These are phyloP conservation scores for Psittacula derbiana DNA, from an alignment of 2,797 vertebrate species.

Conservation along the genomic window DNA sequence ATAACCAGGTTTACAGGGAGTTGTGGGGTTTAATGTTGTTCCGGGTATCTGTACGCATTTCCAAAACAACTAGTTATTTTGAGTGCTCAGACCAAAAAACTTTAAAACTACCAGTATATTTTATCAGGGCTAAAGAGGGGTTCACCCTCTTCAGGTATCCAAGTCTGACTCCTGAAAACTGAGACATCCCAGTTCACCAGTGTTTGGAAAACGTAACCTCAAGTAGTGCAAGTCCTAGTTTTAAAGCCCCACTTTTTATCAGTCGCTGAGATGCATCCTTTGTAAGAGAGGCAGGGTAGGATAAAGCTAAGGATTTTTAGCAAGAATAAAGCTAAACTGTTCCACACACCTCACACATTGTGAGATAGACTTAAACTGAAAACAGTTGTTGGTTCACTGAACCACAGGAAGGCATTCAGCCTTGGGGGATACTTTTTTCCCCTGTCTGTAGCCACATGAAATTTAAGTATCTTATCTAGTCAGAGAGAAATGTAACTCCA, in stretches of 20 bases:
- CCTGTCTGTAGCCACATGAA: background rate
- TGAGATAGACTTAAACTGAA: slow-evolving; percentile 2
- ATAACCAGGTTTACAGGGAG: background rate
- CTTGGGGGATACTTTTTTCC: background rate
- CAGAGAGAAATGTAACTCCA: slow-evolving; percentile 30
- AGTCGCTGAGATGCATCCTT: background rate
- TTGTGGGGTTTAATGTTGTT: background rate
- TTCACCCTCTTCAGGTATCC: accelerated
- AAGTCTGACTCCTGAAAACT: background rate
- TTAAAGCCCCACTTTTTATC: background rate
- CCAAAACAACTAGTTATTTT: background rate
- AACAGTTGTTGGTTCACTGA: background rate
- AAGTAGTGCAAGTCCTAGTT: background rate
- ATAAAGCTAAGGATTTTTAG: background rate
- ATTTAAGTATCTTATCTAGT: slow-evolving; percentile 50
- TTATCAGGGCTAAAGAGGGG: background rate
- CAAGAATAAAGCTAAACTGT: background rate
- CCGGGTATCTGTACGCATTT: background rate
- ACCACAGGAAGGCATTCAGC: background rate
- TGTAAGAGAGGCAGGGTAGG: background rate
- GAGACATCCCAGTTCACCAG: background rate
- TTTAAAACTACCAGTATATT: background rate
- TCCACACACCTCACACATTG: background rate
- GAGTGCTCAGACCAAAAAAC: background rate
- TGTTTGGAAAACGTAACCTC: background rate